Evolutionary conservation across 1,140 invertebrate species (phyloP).

Genomic region (Rhopalosiphum maidis): DNA sequence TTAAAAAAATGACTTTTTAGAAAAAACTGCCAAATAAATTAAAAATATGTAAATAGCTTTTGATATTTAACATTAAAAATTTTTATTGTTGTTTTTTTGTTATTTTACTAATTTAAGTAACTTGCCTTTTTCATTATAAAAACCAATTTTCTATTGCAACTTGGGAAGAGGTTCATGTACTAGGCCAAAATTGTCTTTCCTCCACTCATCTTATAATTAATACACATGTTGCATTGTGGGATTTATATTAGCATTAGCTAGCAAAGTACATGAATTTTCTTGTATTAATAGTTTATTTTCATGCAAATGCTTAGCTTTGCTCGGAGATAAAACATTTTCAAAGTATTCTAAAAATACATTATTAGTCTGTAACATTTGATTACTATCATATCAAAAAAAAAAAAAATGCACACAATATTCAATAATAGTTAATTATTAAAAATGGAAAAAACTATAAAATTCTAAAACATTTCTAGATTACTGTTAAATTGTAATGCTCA

Average conservation of each 20-base stretch:
- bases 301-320: conserved; percentile 28
- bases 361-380: conserved; percentile 3
- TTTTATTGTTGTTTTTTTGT: not conserved
- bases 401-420: conserved; percentile 3
- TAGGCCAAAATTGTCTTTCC: conserved; percentile 22
- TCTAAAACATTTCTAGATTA: not conserved
- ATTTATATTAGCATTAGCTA: conserved; percentile 40
- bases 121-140: conserved; percentile 14
- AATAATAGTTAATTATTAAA: conserved; percentile 18
- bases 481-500: conserved; percentile 15
- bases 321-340: conserved; percentile 17
- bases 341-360: conserved; percentile 17
- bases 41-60: not conserved
- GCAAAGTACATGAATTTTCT: conserved; percentile 27
- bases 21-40: not conserved
- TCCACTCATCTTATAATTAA: conserved; percentile 31
- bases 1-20: not conserved
- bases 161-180: conserved; percentile 38
- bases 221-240: conserved; percentile 7
- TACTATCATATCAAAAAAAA: not conserved
- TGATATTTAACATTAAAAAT: not conserved
- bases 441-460: not conserved
- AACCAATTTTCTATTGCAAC: not conserved
- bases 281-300: conserved; percentile 24
- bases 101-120: too few relatives aligned